phyloP scores from a whole-genome alignment of 1,140 invertebrate species.

The Tribolium madens region DNA sequence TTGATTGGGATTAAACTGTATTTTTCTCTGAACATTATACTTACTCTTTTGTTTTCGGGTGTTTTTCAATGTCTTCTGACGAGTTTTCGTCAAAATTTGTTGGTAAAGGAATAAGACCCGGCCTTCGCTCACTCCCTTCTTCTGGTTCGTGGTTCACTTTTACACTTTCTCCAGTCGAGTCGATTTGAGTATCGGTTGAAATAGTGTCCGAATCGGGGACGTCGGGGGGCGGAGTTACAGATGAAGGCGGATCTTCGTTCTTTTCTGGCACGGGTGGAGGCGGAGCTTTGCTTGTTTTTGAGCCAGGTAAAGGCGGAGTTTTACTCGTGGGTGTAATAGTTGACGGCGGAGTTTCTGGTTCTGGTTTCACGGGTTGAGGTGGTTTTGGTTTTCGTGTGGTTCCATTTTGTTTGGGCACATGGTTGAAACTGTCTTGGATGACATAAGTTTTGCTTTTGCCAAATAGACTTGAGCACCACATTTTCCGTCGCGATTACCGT shows the following conservation, averaged over 20 bases:
- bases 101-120: neutral
- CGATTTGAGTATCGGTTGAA: neutral
- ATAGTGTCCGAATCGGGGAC: neutral
- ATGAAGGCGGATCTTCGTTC: no score
- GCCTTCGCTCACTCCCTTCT: neutral
- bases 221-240: neutral
- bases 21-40: neutral
- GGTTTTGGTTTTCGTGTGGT: no score
- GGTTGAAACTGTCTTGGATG: neutral
- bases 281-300: no score
- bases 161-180: neutral
- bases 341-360: no score
- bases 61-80: neutral
- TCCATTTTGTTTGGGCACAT: neutral
- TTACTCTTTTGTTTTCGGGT: neutral
- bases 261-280: no score
- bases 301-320: no score
- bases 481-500: neutral
- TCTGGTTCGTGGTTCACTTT: neutral
- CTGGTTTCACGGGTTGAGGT: no score
- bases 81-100: neutral
- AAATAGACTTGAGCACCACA: conserved; percentile 16
- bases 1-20: conserved; percentile 30
- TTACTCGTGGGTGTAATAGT: no score
- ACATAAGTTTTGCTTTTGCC: conserved; percentile 7